Percentiles rank a stretch among this genome's conserved stretches.
Conservation (phyloP, 2,797 vertebrate species). For the Falco berigora region DNA sequence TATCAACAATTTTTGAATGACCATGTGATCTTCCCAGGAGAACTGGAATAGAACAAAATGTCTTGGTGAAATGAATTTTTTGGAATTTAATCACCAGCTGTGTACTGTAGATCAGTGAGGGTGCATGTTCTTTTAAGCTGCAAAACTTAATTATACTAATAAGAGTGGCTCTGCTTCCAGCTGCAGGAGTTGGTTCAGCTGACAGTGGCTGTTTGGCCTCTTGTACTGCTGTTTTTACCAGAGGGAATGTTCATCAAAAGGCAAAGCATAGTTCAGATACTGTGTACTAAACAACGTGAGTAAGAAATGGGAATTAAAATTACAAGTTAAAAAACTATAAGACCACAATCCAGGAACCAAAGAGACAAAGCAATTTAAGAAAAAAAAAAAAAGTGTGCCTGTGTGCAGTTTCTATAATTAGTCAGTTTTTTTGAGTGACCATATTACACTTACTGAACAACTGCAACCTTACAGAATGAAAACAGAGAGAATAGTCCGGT, state of each 20-base stretch:
- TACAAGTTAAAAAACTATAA: background rate
- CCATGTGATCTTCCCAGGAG: slow-evolving; percentile 69
- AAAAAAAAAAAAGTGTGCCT: background rate
- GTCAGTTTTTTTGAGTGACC: background rate
- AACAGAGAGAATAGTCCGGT: background rate
- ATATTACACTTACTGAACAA: background rate
- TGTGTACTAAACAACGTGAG: background rate
- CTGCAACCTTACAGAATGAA: background rate
- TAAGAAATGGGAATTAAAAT: background rate
- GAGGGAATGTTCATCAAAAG: background rate
- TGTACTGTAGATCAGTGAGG: background rate
- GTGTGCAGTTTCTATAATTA: background rate
- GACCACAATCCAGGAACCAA: background rate
- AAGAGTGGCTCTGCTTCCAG: background rate
- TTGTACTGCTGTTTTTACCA: background rate
- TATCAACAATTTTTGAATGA: slow-evolving; percentile 66
- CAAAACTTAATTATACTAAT: background rate
- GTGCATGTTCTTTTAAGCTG: background rate
- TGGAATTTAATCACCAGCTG: slow-evolving; percentile 28
- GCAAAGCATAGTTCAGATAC: background rate
- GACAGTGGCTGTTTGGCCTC: background rate
- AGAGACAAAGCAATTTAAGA: background rate
- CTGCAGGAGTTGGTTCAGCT: background rate
- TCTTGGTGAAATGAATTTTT: slow-evolving; percentile 53
- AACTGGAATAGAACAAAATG: slow-evolving; percentile 69